Evolutionary conservation across 1,140 invertebrate species (phyloP).

Genomic region (Drosophila tristis): DNA sequence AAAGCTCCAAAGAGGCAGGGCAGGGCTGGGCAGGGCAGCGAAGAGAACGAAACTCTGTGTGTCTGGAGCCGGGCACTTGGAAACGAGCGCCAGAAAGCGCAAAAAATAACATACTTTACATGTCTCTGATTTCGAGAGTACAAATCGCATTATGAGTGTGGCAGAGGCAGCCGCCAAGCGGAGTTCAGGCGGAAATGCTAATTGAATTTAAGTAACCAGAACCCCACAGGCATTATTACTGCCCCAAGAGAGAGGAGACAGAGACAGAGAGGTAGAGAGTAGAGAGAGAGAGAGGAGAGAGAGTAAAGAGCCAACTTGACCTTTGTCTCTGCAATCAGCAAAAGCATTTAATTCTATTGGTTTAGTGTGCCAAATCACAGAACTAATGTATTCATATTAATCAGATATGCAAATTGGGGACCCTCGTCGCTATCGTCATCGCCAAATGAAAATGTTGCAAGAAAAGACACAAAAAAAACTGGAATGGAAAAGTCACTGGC

Average conservation of each 20-base stretch:
- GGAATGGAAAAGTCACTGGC: slow-evolving; percentile 1
- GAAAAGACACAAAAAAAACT: slow-evolving; percentile 16
- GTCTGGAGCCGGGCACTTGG: slow-evolving; percentile 24
- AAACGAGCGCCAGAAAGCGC: slow-evolving; percentile 27
- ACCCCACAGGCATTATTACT: slow-evolving; percentile 50
- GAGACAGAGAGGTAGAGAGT: too few species aligned
- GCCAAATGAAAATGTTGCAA: slow-evolving; percentile 37
- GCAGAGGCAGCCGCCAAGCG: slow-evolving; percentile 10
- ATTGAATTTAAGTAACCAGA: slow-evolving; percentile 77
- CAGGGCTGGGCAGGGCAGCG: neutral
- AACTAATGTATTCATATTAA: slow-evolving; percentile 83
- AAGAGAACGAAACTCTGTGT: slow-evolving; percentile 17
- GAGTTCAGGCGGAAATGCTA: slow-evolving; percentile 71
- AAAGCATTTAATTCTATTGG: slow-evolving; percentile 73
- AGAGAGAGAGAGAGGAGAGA: slow-evolving; percentile 3
- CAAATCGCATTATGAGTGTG: slow-evolving; percentile 71
- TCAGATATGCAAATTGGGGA: slow-evolving; percentile 76
- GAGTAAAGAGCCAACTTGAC: slow-evolving; percentile 46
- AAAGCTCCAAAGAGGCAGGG: slow-evolving; percentile 52
- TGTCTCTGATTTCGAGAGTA: slow-evolving; percentile 64
- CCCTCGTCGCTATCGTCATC: slow-evolving; percentile 29
- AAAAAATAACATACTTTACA: slow-evolving; percentile 72
- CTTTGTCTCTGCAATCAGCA: slow-evolving; percentile 69
- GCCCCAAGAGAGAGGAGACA: neutral
- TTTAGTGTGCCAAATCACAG: slow-evolving; percentile 67